A percentile compares a stretch with the other conserved stretches of the same genome.
These are phyloP conservation scores for Petrocephalus schoutedeni DNA, from an alignment of 2,797 vertebrate genomes.

Conservation along the genomic window DNA sequence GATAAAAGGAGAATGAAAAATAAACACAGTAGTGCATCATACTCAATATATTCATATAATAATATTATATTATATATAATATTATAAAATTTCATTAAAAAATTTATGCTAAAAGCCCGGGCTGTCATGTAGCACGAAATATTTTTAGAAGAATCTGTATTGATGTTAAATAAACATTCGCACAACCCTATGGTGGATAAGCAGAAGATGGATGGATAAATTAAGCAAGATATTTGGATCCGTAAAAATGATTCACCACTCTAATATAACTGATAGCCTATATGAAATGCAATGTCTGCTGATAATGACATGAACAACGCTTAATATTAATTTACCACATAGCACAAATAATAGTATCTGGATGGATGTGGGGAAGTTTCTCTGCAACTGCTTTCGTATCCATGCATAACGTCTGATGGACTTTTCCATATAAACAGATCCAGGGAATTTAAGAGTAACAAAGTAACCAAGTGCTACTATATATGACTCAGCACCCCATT, in stretches of 20 bases:
- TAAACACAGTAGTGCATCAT: too few relatives aligned
- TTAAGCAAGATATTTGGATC: not conserved
- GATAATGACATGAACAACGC: not conserved
- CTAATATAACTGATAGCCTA: not conserved
- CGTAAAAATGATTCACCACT: not conserved
- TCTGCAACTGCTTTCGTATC: not conserved
- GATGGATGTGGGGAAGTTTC: not conserved
- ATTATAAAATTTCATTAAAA: too few relatives aligned
- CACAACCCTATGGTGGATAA: not conserved
- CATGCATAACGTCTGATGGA: not conserved
- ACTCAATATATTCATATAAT: too few relatives aligned
- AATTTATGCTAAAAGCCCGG: too few relatives aligned
- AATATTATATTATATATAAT: too few relatives aligned
- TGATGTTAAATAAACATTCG: not conserved
- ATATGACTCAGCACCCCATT: not conserved
- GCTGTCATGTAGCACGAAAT: too few relatives aligned
- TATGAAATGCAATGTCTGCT: not conserved
- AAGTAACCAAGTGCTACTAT: not conserved
- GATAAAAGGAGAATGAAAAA: not conserved
- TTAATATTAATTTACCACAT: conserved; percentile 4
- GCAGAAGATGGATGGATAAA: not conserved
- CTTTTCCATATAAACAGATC: not conserved
- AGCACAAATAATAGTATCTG: not conserved
- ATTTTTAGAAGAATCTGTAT: not conserved
- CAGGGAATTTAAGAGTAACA: not conserved